A percentile compares a stretch with the other conserved stretches of the same genome.
phyloP scores from a whole-genome alignment of 2,113 vertebrate species.

The Okapia johnstoni region DNA sequence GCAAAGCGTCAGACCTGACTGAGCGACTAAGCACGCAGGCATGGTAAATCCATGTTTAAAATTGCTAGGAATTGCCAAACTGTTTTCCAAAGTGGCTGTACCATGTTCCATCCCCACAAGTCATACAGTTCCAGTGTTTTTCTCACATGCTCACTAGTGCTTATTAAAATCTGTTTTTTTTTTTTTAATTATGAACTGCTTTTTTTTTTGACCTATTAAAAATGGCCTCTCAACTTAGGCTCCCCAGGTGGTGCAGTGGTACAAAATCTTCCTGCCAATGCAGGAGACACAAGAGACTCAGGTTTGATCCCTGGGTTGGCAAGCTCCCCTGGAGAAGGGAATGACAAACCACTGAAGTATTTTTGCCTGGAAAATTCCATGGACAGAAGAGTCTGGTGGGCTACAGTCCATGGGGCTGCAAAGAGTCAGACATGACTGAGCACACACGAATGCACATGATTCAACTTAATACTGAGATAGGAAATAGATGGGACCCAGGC shows the following conservation, averaged over 20 bases:
- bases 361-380: background rate
- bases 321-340: background rate
- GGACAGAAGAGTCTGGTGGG: background rate
- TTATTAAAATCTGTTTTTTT: background rate
- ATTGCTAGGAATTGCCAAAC: no score
- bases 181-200: background rate
- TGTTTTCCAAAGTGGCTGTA: no score
- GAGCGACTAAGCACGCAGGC: no score
- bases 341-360: background rate
- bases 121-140: no score
- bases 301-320: background rate
- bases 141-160: background rate
- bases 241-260: background rate
- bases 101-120: no score
- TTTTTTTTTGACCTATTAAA: background rate
- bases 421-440: background rate
- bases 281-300: background rate
- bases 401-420: background rate
- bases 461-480: background rate
- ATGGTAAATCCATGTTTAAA: no score
- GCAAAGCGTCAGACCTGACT: background rate
- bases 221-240: background rate
- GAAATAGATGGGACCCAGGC: background rate
- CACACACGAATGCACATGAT: background rate
- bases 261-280: background rate